Evolutionary conservation across 2,797 vertebrate species (phyloP).

Genomic region (Aphelocoma californica): DNA sequence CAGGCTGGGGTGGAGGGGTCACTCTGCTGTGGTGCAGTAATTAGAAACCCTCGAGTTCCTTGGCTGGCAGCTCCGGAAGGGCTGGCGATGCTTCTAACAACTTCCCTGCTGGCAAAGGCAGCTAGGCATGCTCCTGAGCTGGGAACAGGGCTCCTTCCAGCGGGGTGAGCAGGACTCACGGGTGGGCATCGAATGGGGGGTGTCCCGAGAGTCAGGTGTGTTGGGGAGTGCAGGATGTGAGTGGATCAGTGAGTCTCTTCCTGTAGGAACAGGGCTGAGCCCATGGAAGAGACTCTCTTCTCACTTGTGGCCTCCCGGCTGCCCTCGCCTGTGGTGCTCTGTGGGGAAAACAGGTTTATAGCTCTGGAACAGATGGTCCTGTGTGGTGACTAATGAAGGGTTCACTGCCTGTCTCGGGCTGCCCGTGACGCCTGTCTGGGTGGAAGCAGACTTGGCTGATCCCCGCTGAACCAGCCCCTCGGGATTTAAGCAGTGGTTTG

Average conservation of each 20-base stretch:
- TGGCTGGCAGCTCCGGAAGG: neutral
- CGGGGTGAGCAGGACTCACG: fast-evolving
- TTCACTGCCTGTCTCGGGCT: neutral
- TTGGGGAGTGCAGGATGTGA: neutral
- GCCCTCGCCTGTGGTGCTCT: neutral
- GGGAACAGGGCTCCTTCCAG: neutral
- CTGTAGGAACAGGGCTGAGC: neutral
- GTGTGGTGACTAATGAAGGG: neutral
- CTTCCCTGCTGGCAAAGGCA: neutral
- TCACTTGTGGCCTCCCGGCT: neutral
- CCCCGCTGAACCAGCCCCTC: fast-evolving
- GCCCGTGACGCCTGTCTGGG: neutral
- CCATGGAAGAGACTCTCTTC: neutral
- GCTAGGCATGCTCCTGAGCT: neutral
- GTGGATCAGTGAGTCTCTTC: fast-evolving
- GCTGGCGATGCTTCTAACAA: neutral
- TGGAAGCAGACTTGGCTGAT: neutral
- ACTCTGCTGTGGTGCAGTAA: neutral
- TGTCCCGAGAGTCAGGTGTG: neutral
- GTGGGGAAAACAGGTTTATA: neutral
- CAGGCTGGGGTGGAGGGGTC: neutral
- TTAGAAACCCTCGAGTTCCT: constrained; percentile 30
- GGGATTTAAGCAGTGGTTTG: neutral
- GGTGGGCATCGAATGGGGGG: fast-evolving
- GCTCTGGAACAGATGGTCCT: constrained; percentile 15